A percentile compares a stretch with the other conserved stretches of the same genome.
Conservation (phyloP, 2,113 vertebrate genomes). For the Xiphophorus hellerii region DNA sequence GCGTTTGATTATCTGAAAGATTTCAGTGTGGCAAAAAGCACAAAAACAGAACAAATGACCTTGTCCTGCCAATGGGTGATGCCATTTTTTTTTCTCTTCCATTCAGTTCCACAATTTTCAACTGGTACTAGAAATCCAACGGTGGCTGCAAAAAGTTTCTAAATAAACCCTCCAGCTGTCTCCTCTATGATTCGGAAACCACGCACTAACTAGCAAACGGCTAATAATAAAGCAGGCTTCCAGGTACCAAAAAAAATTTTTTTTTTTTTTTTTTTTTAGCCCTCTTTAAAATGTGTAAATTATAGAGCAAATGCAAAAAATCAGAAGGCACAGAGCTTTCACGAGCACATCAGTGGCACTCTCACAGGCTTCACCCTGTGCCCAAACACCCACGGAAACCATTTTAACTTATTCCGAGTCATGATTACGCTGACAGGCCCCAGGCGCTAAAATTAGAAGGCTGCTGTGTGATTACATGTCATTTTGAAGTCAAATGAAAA, state of each 20-base stretch:
- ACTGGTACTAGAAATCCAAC: background rate
- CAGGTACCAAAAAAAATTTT: conserved; percentile 6
- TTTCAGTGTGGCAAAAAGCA: background rate
- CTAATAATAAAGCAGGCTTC: background rate
- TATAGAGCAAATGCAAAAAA: conserved; percentile 24
- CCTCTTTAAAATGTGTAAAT: conserved; percentile 18
- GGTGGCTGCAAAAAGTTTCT: background rate
- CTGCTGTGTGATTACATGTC: conserved; percentile 18
- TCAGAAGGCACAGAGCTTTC: background rate
- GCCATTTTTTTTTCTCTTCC: background rate
- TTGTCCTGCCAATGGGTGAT: background rate
- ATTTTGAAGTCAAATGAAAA: conserved; percentile 39
- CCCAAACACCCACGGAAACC: conserved; percentile 23
- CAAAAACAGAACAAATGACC: background rate
- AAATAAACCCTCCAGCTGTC: background rate
- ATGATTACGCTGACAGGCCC: conserved; percentile 38
- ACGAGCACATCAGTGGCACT: conserved; percentile 8
- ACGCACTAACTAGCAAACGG: background rate
- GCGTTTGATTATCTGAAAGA: background rate
- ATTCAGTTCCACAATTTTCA: background rate
- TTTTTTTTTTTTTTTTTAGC: background rate
- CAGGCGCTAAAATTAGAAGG: conserved; percentile 36
- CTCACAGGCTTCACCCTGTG: conserved; percentile 11
- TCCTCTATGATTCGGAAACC: background rate
- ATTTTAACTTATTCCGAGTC: conserved; percentile 38